Evolutionary conservation across 2,797 vertebrate species (phyloP).

Genomic region (Saxicola maurus): DNA sequence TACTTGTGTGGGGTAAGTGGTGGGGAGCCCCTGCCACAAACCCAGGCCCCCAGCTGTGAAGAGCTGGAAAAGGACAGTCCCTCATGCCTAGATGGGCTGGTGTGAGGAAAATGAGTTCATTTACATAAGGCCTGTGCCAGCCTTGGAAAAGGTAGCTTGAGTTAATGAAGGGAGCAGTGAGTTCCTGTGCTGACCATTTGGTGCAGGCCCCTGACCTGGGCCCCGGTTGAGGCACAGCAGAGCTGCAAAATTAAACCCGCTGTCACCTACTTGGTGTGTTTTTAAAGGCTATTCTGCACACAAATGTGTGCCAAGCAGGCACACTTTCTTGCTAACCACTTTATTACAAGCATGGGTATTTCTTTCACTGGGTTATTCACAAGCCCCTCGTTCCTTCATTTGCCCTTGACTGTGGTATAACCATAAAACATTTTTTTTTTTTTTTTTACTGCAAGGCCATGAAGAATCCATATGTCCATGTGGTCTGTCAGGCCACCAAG

Average conservation of each 20-base stretch:
- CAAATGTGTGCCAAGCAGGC: background rate
- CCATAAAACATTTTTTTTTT: constrained; percentile 73
- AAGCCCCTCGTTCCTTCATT: constrained; percentile 51
- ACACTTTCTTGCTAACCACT: background rate
- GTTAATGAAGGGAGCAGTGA: background rate
- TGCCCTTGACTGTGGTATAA: constrained; percentile 68
- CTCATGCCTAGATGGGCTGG: background rate
- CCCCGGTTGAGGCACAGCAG: background rate
- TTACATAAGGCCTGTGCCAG: background rate
- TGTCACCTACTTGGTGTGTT: background rate
- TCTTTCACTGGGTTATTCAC: constrained; percentile 40
- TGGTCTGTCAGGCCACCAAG: constrained; percentile 75
- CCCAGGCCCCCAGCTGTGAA: background rate
- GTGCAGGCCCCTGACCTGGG: background rate
- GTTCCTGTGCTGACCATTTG: background rate
- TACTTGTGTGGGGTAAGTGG: background rate
- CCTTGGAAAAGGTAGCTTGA: background rate
- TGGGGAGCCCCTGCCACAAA: background rate
- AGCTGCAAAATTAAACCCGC: background rate
- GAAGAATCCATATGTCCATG: constrained; percentile 77
- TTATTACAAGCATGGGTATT: constrained; percentile 2
- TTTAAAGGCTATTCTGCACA: background rate
- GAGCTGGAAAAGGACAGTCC: background rate
- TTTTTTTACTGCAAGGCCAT: constrained; percentile 74
- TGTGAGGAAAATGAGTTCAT: background rate